phyloP scores from a whole-genome alignment of 2,113 vertebrate genomes.

The Rhinolophus ferrumequinum region DNA sequence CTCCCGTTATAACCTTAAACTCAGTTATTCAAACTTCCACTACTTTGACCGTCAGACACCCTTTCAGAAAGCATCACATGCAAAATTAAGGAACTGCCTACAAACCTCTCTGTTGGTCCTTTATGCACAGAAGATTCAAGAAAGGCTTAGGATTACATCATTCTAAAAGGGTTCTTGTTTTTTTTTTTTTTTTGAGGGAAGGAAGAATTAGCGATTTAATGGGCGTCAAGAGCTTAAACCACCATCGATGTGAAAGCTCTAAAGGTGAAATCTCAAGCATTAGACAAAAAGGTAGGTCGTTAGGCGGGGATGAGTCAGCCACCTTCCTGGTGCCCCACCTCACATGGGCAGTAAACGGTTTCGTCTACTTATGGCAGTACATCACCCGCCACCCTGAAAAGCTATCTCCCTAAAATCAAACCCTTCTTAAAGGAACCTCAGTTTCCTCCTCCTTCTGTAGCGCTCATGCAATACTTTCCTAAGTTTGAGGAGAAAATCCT shows the following conservation, averaged over 20 bases:
- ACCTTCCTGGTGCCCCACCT: neutral
- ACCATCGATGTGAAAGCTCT: neutral
- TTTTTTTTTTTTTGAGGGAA: neutral
- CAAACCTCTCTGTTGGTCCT: neutral
- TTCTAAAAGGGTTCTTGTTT: neutral
- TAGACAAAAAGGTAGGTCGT: neutral
- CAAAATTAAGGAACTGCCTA: neutral
- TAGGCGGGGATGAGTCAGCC: too few relatives aligned
- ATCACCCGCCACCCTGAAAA: neutral
- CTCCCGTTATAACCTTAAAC: constrained; percentile 32
- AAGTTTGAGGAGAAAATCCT: neutral
- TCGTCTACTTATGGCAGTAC: neutral
- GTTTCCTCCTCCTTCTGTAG: neutral
- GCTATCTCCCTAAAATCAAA: neutral
- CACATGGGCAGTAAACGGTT: neutral
- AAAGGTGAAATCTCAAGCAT: neutral
- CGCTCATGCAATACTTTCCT: neutral
- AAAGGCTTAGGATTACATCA: neutral
- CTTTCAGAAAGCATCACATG: neutral
- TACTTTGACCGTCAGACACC: constrained; percentile 19
- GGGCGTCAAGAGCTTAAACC: neutral
- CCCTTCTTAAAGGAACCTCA: neutral
- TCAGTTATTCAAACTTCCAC: constrained; percentile 34
- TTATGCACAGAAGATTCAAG: neutral
- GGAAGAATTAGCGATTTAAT: neutral